Evolutionary conservation across 2,113 vertebrate species (phyloP).

Genomic region (Petaurus breviceps): DNA sequence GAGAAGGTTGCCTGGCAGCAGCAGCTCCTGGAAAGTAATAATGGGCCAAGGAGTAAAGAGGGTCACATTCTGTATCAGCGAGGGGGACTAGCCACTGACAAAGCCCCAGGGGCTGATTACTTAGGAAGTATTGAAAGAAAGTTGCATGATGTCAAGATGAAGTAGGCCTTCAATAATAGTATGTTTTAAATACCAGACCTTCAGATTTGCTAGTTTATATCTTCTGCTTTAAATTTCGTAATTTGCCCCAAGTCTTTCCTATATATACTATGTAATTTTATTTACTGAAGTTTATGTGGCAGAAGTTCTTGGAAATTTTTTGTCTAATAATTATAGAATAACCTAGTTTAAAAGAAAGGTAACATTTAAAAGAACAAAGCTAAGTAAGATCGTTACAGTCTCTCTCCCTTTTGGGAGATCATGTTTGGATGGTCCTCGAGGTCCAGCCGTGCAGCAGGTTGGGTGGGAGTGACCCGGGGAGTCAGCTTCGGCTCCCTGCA

Average conservation of each 20-base stretch:
- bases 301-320: neutral
- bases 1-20: neutral
- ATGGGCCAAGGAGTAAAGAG: neutral
- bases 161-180: neutral
- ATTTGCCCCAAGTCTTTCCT: neutral
- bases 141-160: neutral
- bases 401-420: constrained; percentile 24
- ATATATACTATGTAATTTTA: neutral
- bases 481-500: constrained; percentile 3
- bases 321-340: neutral
- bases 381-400: neutral
- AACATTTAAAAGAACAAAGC: constrained; percentile 34
- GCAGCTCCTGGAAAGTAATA: neutral
- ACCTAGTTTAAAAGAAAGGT: constrained; percentile 32
- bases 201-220: neutral
- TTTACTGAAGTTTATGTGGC: neutral
- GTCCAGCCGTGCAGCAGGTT: neutral
- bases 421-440: neutral
- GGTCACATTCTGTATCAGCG: neutral
- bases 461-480: neutral
- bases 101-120: too few species aligned
- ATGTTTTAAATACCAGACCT: neutral
- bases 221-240: neutral
- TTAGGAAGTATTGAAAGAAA: neutral
- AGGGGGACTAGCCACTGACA: neutral